Base-by-base conservation (phyloP, 2,888 invertebrate species). In the Ypsolopha sequella region DNA sequence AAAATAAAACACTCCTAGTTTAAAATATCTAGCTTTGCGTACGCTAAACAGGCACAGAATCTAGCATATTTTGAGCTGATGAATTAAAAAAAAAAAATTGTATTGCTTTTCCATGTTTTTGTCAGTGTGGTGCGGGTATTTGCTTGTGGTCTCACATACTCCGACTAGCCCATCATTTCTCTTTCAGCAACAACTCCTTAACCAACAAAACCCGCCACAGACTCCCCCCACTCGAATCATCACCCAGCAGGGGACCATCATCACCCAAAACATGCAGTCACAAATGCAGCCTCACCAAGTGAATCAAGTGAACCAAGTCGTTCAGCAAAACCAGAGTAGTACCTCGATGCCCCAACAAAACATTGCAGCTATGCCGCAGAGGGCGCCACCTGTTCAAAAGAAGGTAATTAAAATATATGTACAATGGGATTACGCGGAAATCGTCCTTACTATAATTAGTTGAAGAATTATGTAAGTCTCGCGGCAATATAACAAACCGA, bases 201-300 rank as follows among this genome's bases (percentile, higher is more conserved):
- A 76, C 53, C 79, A 80, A 61, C 78, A 77, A 60, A 76, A 65
- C 50, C 70, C 69, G 55, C 48, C 63, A 0, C 72, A 68, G 69
- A 68, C 49, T 48, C 50, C 11, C 14, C 44, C 74, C 0, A 65
- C 80, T 7, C 73, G 85, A 41, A 73, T 85, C 50, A 78, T 84
- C 50, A 85, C 82, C 9, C 79, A 72, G 6, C 85, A 84, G 58
- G 86, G 86, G 39, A 82, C 84, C 10, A 81, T 84, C 55, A 79
- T 84, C 3, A 76, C 80, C 1, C 81, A 80, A 60, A 72, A 64
- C 52, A 43, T 76, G 52, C 66, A 68, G 46, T 60, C 70, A 7
- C 69, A 74, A 52, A 60, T 78, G 55, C 53, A 70, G 35, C 77
- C 74, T 49, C 73, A 75, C 49, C 9, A 39, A 39, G 10, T n/a